Percentiles rank a stretch among this genome's conserved stretches.
phyloP scores from a whole-genome alignment of 30 jellyfish, hydroid and myxozoan species.

The Hydractinia echinata region DNA sequence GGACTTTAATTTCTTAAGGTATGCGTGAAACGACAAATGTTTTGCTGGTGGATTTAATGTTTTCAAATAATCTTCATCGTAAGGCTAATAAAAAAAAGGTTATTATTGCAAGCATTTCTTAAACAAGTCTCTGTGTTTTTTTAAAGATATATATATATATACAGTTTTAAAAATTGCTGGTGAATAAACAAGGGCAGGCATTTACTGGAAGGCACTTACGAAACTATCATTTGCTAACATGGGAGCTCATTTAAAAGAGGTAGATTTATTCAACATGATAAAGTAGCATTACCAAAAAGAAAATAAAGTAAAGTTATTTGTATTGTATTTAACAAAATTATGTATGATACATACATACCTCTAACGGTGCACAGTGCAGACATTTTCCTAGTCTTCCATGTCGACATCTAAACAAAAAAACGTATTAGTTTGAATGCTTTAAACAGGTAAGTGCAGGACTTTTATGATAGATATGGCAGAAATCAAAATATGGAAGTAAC shows the following conservation, averaged over 20 bases:
- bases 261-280: too few species aligned
- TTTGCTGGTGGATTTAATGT: slow-evolving; percentile 94
- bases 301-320: too few species aligned
- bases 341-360: slow-evolving; percentile 46
- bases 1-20: slow-evolving; percentile 58
- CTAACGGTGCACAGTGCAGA: slow-evolving; percentile 92
- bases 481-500: background rate
- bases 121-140: background rate
- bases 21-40: slow-evolving; percentile 94
- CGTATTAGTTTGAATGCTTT: background rate
- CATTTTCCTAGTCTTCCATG: slow-evolving; percentile 91
- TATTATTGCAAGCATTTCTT: background rate
- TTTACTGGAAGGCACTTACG: background rate
- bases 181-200: background rate
- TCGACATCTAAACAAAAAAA: slow-evolving; percentile 54
- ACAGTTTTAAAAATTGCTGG: background rate
- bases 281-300: too few species aligned
- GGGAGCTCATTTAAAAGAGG: too few species aligned
- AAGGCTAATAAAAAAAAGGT: slow-evolving; percentile 56
- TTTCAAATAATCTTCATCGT: slow-evolving; percentile 79
- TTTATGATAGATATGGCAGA: background rate
- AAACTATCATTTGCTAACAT: too few species aligned
- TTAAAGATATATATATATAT: background rate
- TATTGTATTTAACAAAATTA: too few species aligned
- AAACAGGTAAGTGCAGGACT: background rate